phyloP scores from a whole-genome alignment of 2,888 invertebrate genomes.

The Monochamus alternatus region DNA sequence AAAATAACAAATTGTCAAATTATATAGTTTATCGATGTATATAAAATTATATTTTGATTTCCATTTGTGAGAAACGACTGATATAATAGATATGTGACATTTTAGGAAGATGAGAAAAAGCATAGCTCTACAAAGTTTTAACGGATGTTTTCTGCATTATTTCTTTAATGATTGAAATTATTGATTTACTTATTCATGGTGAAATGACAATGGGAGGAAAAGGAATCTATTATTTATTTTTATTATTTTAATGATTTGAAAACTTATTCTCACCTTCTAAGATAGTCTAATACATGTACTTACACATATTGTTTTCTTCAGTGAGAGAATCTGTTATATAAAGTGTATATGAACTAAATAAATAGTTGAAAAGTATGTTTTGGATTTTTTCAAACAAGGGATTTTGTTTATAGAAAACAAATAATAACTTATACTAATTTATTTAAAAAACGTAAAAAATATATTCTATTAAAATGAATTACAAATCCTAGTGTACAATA shows the following conservation, averaged over 20 bases:
- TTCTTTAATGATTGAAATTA: background rate
- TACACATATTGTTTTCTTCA: conserved; percentile 3
- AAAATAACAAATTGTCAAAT: conserved; percentile 29
- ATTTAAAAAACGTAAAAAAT: background rate
- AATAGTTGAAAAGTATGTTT: background rate
- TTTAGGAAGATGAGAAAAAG: conserved; percentile 15
- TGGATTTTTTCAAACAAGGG: background rate
- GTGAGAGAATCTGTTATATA: conserved; percentile 8
- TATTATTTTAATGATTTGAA: background rate
- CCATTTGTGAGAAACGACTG: conserved; percentile 28
- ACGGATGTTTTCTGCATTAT: too few relatives aligned
- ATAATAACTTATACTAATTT: background rate
- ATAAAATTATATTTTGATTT: conserved; percentile 25
- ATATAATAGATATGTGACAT: conserved; percentile 3
- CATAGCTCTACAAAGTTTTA: background rate
- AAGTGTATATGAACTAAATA: conserved; percentile 24
- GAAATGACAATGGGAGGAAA: background rate
- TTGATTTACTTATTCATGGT: background rate
- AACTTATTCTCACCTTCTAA: conserved; percentile 10
- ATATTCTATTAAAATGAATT: background rate
- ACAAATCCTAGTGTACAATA: background rate
- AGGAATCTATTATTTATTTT: background rate
- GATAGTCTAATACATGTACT: conserved; percentile 14
- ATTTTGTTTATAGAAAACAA: background rate
- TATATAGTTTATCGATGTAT: conserved; percentile 29